Conservation (phyloP, 2,797 vertebrate species). For the Sebastes alutus region DNA sequence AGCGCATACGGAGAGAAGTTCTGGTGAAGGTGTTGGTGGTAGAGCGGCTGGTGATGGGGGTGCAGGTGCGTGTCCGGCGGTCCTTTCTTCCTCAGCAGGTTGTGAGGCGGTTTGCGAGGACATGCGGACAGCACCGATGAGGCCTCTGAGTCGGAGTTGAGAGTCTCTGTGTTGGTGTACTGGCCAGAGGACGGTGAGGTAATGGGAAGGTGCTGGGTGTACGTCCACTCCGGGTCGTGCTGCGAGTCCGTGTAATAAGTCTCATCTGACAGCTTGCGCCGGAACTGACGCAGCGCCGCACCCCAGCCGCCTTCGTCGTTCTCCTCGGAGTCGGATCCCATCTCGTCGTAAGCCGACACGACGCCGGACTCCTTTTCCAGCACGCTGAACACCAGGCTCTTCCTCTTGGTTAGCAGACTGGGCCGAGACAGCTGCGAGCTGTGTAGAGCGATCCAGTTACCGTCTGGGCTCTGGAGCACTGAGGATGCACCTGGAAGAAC, state of each 20-base stretch:
- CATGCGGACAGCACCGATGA: slow-evolving; percentile 85
- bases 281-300: slow-evolving; percentile 73
- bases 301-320: slow-evolving; percentile 86
- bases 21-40: slow-evolving; percentile 67
- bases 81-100: slow-evolving; percentile 78
- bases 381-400: slow-evolving; percentile 90
- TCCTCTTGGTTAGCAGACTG: slow-evolving; percentile 90
- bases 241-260: slow-evolving; percentile 85
- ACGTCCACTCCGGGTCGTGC: slow-evolving; percentile 84
- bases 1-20: slow-evolving; percentile 58
- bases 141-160: slow-evolving; percentile 91
- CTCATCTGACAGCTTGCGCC: slow-evolving; percentile 78
- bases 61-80: slow-evolving; percentile 63
- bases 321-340: slow-evolving; percentile 91
- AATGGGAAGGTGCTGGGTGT: slow-evolving; percentile 81
- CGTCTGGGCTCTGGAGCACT: slow-evolving; percentile 92
- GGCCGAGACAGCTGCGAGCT: slow-evolving; percentile 84
- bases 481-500: slow-evolving; percentile 82
- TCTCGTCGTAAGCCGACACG: slow-evolving; percentile 91
- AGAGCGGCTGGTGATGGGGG: slow-evolving; percentile 60
- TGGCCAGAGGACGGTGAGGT: slow-evolving; percentile 87
- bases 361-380: slow-evolving; percentile 91
- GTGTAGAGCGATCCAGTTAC: slow-evolving; percentile 95
- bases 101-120: slow-evolving; percentile 72
- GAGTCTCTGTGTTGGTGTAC: slow-evolving; percentile 89